These are phyloP conservation scores for Rhyacophila brunnea DNA, from an alignment of 1,140 invertebrate genomes.

Conservation along the genomic window DNA sequence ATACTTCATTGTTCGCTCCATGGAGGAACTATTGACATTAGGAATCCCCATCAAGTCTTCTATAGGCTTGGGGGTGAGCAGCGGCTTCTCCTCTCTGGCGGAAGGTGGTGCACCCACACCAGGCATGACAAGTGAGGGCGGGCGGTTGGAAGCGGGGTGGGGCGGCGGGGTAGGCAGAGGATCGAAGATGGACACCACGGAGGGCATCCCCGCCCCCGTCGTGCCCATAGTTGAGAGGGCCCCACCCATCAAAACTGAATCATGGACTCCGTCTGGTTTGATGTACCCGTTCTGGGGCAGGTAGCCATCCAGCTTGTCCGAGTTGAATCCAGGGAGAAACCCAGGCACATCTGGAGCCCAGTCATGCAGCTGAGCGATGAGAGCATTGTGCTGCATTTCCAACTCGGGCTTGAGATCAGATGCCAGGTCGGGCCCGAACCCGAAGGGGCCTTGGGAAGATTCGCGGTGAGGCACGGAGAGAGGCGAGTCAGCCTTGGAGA, in stretches of 20 bases:
- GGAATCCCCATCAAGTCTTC: conserved; percentile 61
- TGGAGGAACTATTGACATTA: conserved; percentile 50
- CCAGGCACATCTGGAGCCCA: conserved; percentile 47
- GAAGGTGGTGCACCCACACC: conserved; percentile 20
- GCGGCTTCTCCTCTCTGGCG: conserved; percentile 58
- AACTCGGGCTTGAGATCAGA: conserved; percentile 9
- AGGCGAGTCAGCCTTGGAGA: conserved; percentile 52
- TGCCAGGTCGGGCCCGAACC: conserved; percentile 16
- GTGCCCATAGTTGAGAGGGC: conserved; percentile 55
- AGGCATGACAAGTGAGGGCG: conserved; percentile 44
- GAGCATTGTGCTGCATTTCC: conserved; percentile 39
- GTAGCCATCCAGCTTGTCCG: conserved; percentile 40
- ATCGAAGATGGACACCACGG: conserved; percentile 69
- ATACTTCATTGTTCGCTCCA: conserved; percentile 44
- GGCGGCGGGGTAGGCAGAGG: conserved; percentile 40
- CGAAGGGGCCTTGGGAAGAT: conserved; percentile 11
- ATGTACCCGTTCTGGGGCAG: conserved; percentile 55
- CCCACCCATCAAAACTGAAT: conserved; percentile 53
- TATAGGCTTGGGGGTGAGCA: conserved; percentile 60
- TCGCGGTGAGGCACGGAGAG: conserved; percentile 23
- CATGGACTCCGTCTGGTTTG: conserved; percentile 44
- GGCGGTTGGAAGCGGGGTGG: conserved; percentile 38
- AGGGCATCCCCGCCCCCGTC: conserved; percentile 46
- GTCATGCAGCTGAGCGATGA: conserved; percentile 49
- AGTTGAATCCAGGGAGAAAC: conserved; percentile 45